phyloP scores from a whole-genome alignment of 1,140 invertebrate genomes.

The Drosophila cardini region DNA sequence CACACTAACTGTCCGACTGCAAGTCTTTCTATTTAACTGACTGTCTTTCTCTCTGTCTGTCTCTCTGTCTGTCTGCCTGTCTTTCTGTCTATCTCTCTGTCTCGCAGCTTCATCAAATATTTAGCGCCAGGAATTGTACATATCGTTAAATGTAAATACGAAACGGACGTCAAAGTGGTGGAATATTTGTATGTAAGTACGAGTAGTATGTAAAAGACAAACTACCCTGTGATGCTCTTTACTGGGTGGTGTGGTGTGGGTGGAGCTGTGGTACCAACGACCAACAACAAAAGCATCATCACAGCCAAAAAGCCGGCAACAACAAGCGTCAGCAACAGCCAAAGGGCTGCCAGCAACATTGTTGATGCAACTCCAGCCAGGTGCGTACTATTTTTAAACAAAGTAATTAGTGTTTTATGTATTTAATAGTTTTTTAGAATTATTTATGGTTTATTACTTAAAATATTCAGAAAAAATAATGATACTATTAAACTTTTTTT shows the following conservation, averaged over 20 bases:
- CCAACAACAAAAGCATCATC: conserved; percentile 45
- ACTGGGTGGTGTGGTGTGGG: conserved; percentile 25
- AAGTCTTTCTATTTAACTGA: conserved; percentile 32
- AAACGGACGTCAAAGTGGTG: conserved; percentile 72
- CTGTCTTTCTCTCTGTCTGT: conserved; percentile 18
- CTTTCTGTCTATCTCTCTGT: conserved; percentile 40
- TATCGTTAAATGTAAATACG: conserved; percentile 75
- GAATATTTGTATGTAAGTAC: conserved; percentile 40
- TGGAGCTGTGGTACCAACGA: conserved; percentile 44
- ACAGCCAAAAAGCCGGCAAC: conserved; percentile 76
- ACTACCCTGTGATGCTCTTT: conserved; percentile 63
- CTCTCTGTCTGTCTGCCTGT: conserved; percentile 32
- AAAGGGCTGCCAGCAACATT: conserved; percentile 36
- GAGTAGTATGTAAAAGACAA: conserved; percentile 39
- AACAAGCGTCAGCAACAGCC: conserved; percentile 51
- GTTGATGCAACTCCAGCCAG: conserved; percentile 29
- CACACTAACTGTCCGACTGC: conserved; percentile 40
- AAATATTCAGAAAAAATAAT: too few relatives aligned
- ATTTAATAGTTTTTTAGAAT: too few relatives aligned
- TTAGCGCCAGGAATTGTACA: conserved; percentile 77
- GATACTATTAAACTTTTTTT: too few relatives aligned
- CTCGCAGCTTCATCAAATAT: conserved; percentile 78
- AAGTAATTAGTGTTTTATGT: too few relatives aligned
- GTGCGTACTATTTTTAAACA: conserved; percentile 8
- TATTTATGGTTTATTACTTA: too few relatives aligned